Conservation (phyloP, 2,888 invertebrate species). For the Monoplex corrugatus region DNA sequence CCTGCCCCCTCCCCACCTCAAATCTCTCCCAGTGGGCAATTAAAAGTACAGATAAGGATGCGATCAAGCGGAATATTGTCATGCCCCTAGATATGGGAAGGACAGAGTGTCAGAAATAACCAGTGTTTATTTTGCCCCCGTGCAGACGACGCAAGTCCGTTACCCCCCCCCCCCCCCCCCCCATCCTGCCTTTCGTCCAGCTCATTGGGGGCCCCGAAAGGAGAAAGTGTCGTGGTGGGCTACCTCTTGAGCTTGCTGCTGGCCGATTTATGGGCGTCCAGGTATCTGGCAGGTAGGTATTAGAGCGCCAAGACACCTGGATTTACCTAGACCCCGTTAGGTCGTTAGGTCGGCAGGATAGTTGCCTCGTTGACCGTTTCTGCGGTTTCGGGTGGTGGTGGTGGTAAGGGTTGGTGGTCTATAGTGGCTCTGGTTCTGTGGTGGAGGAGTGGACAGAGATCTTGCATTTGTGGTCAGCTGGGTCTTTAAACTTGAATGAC, state of each 20-base stretch:
- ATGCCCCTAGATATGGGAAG: neutral
- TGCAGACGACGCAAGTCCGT: neutral
- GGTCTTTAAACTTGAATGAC: too few relatives aligned
- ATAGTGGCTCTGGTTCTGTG: neutral
- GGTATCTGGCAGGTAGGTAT: neutral
- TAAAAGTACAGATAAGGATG: neutral
- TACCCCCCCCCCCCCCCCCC: neutral
- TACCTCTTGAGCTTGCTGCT: neutral
- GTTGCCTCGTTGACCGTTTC: neutral
- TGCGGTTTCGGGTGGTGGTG: neutral
- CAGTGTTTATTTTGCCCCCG: neutral
- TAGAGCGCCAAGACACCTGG: neutral
- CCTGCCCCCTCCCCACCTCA: neutral
- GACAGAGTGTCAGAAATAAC: neutral
- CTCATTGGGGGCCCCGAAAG: too few relatives aligned
- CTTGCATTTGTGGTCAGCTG: too few relatives aligned
- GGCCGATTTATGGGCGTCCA: constrained; percentile 1
- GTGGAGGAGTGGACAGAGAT: neutral
- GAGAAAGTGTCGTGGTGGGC: too few relatives aligned
- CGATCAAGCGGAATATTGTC: too few relatives aligned
- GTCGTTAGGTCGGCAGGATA: neutral
- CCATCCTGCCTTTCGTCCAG: neutral
- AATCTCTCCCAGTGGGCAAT: neutral
- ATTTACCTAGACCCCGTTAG: neutral
- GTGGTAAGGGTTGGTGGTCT: neutral